phyloP scores from a whole-genome alignment of 2,797 vertebrate species.

The Poecilia picta region DNA sequence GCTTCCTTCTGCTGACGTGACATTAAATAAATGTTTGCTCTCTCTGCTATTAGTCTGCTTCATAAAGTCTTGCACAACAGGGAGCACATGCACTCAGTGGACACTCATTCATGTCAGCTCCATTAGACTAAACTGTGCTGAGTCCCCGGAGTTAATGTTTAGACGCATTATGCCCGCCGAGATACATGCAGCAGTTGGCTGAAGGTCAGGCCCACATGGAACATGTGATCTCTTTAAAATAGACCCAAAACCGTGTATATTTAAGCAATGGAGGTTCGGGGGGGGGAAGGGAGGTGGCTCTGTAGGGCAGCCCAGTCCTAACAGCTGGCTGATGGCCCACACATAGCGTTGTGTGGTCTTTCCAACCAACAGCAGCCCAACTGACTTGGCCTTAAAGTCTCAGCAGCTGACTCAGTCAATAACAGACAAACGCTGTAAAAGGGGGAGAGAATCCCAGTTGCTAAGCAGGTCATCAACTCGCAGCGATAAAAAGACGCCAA shows the following conservation, averaged over 20 bases:
- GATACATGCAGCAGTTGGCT: conserved; percentile 66
- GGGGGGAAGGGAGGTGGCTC: background rate
- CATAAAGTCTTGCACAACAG: conserved; percentile 31
- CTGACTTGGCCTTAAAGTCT: conserved; percentile 6
- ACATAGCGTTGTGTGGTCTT: conserved; percentile 19
- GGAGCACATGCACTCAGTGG: conserved; percentile 24
- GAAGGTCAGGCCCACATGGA: conserved; percentile 74
- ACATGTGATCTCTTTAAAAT: conserved; percentile 71
- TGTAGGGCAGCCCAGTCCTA: background rate
- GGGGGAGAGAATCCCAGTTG: conserved; percentile 6
- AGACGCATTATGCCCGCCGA: conserved; percentile 67
- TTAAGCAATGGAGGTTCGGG: conserved; percentile 18
- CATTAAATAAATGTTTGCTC: conserved; percentile 12
- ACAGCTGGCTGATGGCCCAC: conserved; percentile 16
- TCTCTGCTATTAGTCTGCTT: conserved; percentile 8
- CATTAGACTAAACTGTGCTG: conserved; percentile 74
- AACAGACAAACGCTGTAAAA: background rate
- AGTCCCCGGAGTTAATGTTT: conserved; percentile 78
- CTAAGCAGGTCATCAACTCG: conserved; percentile 15
- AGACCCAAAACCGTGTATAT: conserved; percentile 52
- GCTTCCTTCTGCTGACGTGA: conserved; percentile 9
- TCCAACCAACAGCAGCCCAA: conserved; percentile 8
- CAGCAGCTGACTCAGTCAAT: conserved; percentile 17
- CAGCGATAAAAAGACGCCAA: background rate
- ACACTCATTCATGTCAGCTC: conserved; percentile 31